Base-by-base conservation (phyloP, 1,140 invertebrate species). In the Palaemon carinicauda region DNA sequence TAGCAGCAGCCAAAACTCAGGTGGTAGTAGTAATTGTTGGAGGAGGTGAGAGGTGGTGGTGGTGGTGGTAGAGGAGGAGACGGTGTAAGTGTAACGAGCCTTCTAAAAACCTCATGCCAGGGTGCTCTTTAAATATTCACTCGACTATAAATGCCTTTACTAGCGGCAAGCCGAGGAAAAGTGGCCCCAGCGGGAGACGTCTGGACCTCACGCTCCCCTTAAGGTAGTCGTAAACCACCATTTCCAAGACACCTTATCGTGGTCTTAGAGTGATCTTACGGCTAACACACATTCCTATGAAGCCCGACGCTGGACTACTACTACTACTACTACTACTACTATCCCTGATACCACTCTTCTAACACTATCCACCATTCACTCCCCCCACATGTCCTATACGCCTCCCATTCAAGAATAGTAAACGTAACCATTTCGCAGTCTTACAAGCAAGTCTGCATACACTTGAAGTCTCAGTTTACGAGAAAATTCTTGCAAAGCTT, bases 71-170 rank as follows among this genome's bases (percentile, higher is more conserved):
- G 24, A 33, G 19, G 73, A 33, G 12, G 31, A 9, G 33, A 31
- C 0, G n/a, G 7, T 50, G 31, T 21, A 74, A 19, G 31, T 29
- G 31, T 21, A 21, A 65, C 52, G 60, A 50, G 31, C 41, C 21
- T 69, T 75, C 84, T 80, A 74, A 86, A 41, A 86, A 51, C 77
- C 84, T 86, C 84, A 80, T 80, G 78, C 75, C 69, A 80, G 53
- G 80, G 75, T 65, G 60, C 54, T 86, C 84, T 80, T 86, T 86
- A 86, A 86, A 86, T 86, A 86, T 86, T 86, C 84, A 86, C 77
- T 31, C 41, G 77, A 86, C 84, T 80, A 86, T 86, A 86, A 86
- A 86, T 86, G 84, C 51, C 84, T 86, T 86, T 86, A 86, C 77
- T 86, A 29, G 84, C 29, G 54, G 50, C 52, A 60, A 29, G 77